phyloP scores from a whole-genome alignment of 2,888 invertebrate genomes.

The Clivina fossor region DNA sequence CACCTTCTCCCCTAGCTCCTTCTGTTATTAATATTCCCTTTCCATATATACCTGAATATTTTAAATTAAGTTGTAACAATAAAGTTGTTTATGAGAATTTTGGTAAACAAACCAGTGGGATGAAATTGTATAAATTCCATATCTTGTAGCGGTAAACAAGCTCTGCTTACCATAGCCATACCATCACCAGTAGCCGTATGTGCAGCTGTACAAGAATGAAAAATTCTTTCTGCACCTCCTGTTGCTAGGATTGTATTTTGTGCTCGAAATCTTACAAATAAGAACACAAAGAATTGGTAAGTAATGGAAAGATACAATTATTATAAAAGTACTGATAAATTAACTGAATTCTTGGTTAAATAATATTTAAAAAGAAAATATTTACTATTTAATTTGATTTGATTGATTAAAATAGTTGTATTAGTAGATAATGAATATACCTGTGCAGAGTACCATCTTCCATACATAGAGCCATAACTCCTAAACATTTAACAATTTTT shows the following conservation, averaged over 20 bases:
- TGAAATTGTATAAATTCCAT: slow-evolving; percentile 99
- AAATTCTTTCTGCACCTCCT: slow-evolving; percentile 84
- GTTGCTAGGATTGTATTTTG: slow-evolving; percentile 75
- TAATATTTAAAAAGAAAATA: too few species aligned
- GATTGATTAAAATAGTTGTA: too few species aligned
- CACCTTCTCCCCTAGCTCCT: slow-evolving; percentile 94
- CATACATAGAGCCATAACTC: slow-evolving; percentile 66
- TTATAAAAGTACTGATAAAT: too few species aligned
- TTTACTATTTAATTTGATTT: too few species aligned
- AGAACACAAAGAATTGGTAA: not conserved
- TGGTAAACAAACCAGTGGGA: slow-evolving; percentile 75
- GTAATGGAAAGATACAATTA: not conserved
- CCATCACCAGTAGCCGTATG: slow-evolving; percentile 98
- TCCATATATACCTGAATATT: slow-evolving; percentile 74
- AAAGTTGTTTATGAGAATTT: not conserved
- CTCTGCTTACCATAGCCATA: slow-evolving; percentile 89
- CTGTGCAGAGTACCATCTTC: slow-evolving; percentile 70
- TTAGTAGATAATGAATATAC: too few species aligned
- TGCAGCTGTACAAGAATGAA: slow-evolving; percentile 96
- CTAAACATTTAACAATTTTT: too few species aligned
- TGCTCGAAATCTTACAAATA: slow-evolving; percentile 56
- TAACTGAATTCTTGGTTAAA: too few species aligned
- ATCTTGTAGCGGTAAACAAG: slow-evolving; percentile 90
- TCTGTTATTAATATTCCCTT: slow-evolving; percentile 97
- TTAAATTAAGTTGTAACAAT: too few species aligned